A percentile compares a stretch with the other conserved stretches of the same genome.
Evolutionary conservation across 2,888 invertebrate genomes (phyloP).

Genomic region (Drosophila paucipuncta): DNA sequence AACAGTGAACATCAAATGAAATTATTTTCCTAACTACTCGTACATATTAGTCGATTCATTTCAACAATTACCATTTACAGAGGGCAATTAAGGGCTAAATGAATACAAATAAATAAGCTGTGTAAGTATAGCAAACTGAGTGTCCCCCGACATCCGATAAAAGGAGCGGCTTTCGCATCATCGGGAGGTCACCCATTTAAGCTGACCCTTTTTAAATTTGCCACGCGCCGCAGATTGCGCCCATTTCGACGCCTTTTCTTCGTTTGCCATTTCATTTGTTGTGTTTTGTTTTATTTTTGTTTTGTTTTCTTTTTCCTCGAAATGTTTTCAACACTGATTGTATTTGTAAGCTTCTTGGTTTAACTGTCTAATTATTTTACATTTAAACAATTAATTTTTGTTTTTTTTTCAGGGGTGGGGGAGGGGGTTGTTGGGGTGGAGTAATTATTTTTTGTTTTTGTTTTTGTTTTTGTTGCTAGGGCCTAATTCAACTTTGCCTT

Average conservation of each 20-base stretch:
- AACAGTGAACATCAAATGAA: slow-evolving; percentile 47
- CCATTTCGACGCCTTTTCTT: slow-evolving; percentile 48
- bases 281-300: slow-evolving; percentile 29
- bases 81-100: slow-evolving; percentile 59
- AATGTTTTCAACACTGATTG: slow-evolving; percentile 84
- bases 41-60: slow-evolving; percentile 50
- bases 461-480: slow-evolving; percentile 41
- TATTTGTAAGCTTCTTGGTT: slow-evolving; percentile 85
- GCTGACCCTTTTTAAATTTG: slow-evolving; percentile 59
- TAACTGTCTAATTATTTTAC: slow-evolving; percentile 82
- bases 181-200: slow-evolving; percentile 30
- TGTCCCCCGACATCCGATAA: slow-evolving; percentile 19
- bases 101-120: slow-evolving; percentile 65
- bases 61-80: slow-evolving; percentile 60
- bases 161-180: slow-evolving; percentile 16
- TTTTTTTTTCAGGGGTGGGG: slow-evolving; percentile 19
- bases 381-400: slow-evolving; percentile 80
- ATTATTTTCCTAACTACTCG: slow-evolving; percentile 72
- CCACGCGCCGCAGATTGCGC: slow-evolving; percentile 62
- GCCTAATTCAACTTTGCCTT: slow-evolving; percentile 66
- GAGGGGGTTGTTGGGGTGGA: not conserved
- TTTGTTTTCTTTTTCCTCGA: slow-evolving; percentile 53
- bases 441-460: slow-evolving; percentile 30
- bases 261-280: slow-evolving; percentile 22
- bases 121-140: slow-evolving; percentile 45